phyloP scores from a whole-genome alignment of 2,888 invertebrate species.

The Galeruca laticollis region DNA sequence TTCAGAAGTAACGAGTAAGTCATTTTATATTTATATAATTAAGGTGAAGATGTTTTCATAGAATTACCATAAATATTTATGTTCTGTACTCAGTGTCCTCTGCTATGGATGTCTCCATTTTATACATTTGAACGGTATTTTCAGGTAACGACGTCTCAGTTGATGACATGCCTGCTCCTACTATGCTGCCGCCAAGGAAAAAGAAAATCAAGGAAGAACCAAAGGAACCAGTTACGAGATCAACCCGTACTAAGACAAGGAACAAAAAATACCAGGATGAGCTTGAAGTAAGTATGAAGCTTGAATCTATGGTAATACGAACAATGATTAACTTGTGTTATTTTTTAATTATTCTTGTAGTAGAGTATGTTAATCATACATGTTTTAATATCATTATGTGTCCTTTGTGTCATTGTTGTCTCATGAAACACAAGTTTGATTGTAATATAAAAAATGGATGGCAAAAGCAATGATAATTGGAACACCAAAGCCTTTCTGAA shows the following conservation, averaged over 20 bases:
- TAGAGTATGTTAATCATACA: no score
- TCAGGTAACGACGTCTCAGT: constrained; percentile 25
- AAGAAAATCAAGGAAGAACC: constrained; percentile 48
- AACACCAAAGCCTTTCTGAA: no score
- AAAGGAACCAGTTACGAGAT: constrained; percentile 36
- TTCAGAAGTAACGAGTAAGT: constrained; percentile 2
- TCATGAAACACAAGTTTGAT: no score
- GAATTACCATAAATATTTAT: neutral
- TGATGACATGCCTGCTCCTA: constrained; percentile 55
- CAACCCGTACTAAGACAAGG: constrained; percentile 40
- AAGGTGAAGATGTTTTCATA: neutral
- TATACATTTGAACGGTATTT: neutral
- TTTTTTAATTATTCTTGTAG: no score
- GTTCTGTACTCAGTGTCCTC: neutral
- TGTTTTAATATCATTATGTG: no score
- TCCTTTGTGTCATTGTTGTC: no score
- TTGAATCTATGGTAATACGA: no score
- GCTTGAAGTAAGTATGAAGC: neutral
- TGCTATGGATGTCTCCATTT: neutral
- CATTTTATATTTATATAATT: neutral
- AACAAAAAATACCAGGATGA: neutral
- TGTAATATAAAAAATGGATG: no score
- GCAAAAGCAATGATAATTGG: no score
- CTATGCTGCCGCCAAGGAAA: constrained; percentile 50
- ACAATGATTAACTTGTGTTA: no score